Percentiles rank a stretch among this genome's conserved stretches.
These are phyloP conservation scores for Poeciliopsis turrubarensis DNA, from an alignment of 2,113 vertebrate genomes.

Conservation along the genomic window DNA sequence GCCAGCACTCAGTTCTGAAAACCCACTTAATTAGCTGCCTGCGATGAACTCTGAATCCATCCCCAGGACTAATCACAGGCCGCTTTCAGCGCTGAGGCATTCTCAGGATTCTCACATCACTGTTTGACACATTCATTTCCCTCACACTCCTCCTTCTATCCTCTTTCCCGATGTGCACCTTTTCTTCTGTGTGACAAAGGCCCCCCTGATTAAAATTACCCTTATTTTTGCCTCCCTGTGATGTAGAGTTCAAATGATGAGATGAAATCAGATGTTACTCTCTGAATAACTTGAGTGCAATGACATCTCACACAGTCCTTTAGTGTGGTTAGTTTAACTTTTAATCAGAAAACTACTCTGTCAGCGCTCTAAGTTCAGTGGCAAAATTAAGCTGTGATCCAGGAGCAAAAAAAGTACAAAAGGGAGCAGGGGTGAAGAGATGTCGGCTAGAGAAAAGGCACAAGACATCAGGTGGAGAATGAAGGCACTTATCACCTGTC, in stretches of 20 bases:
- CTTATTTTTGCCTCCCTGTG: constrained; percentile 49
- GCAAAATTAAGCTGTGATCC: neutral
- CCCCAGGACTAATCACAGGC: constrained; percentile 55
- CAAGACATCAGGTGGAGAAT: constrained; percentile 43
- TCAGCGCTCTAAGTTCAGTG: constrained; percentile 7
- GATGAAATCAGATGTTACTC: constrained; percentile 34
- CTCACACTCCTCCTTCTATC: constrained; percentile 30
- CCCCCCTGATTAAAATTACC: constrained; percentile 55
- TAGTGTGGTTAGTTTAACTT: constrained; percentile 2
- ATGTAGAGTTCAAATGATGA: constrained; percentile 30
- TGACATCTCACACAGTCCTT: constrained; percentile 23
- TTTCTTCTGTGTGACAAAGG: constrained; percentile 57
- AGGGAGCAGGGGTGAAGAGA: constrained; percentile 8
- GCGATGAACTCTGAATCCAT: constrained; percentile 44
- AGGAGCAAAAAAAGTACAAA: neutral
- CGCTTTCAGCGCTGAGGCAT: constrained; percentile 41
- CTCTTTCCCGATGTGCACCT: constrained; percentile 27
- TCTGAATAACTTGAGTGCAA: constrained; percentile 2
- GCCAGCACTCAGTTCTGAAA: constrained; percentile 5
- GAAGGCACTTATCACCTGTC: constrained; percentile 53
- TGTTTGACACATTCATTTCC: constrained; percentile 63
- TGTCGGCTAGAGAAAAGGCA: constrained; percentile 12
- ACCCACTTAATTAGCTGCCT: constrained; percentile 34
- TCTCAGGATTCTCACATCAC: constrained; percentile 13
- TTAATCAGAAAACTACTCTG: constrained; percentile 17